Conservation (phyloP, 2,888 invertebrate genomes). For the Diogma glabrata region DNA sequence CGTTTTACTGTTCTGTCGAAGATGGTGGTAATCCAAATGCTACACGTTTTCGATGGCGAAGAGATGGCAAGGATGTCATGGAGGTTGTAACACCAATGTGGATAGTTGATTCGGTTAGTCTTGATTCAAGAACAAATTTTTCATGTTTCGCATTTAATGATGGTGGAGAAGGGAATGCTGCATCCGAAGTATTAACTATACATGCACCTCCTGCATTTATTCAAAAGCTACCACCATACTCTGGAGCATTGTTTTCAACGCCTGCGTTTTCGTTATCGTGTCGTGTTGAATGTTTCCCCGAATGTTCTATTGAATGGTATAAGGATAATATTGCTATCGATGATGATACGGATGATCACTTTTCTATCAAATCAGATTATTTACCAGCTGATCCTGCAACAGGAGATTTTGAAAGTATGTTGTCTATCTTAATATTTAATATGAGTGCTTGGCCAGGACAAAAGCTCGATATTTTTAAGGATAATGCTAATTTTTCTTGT, state of each 20-base stretch:
- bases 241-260: conserved; percentile 66
- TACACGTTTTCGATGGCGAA: conserved; percentile 65
- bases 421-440: conserved; percentile 76
- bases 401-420: conserved; percentile 80
- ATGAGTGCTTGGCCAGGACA: conserved; percentile 72
- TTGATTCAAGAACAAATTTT: conserved; percentile 81
- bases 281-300: conserved; percentile 79
- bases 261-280: conserved; percentile 68
- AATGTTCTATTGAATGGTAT: conserved; percentile 75
- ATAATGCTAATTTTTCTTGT: conserved; percentile 76
- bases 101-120: conserved; percentile 70
- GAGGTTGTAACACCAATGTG: conserved; percentile 66
- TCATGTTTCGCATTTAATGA: conserved; percentile 78
- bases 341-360: conserved; percentile 47
- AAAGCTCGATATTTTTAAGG: conserved; percentile 60
- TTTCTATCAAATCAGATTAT: conserved; percentile 54
- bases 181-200: conserved; percentile 57
- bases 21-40: conserved; percentile 73
- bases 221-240: conserved; percentile 68
- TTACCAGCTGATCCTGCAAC: conserved; percentile 63
- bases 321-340: conserved; percentile 64
- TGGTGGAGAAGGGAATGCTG: conserved; percentile 65
- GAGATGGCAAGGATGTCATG: conserved; percentile 60
- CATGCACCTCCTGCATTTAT: conserved; percentile 81
- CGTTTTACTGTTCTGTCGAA: conserved; percentile 71